Percentiles rank a stretch among this genome's conserved stretches.
Evolutionary conservation across 2,113 vertebrate species (phyloP).

Genomic region (Heterocephalus glaber): DNA sequence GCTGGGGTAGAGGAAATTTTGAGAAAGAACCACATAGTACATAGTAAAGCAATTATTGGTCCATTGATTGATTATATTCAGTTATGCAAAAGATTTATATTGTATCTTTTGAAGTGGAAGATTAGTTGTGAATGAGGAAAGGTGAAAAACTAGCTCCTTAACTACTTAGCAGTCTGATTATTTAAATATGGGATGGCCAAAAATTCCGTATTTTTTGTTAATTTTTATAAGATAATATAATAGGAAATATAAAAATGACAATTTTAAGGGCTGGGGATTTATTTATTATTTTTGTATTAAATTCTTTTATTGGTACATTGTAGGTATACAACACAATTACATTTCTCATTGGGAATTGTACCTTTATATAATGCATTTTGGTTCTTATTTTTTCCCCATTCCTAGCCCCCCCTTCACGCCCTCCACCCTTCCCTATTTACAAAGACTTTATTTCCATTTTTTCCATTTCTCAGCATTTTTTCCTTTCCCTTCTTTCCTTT

Average conservation of each 20-base stretch:
- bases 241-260: background rate
- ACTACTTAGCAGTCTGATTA: background rate
- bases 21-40: background rate
- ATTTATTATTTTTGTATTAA: too few species aligned
- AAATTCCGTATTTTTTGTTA: too few species aligned
- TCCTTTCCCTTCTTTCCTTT: too few species aligned
- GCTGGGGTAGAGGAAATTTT: background rate
- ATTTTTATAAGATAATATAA: background rate
- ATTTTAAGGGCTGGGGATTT: background rate
- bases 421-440: too few species aligned
- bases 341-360: too few species aligned
- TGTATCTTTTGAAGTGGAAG: conserved; percentile 48
- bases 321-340: too few species aligned
- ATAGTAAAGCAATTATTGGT: background rate
- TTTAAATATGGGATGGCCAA: background rate
- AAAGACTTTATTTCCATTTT: too few species aligned
- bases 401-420: too few species aligned
- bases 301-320: too few species aligned
- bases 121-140: conserved; percentile 28
- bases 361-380: too few species aligned
- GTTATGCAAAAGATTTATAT: conserved; percentile 31
- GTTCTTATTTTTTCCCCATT: too few species aligned
- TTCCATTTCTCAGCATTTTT: too few species aligned
- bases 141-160: background rate
- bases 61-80: background rate